Conservation (phyloP, 2,797 vertebrate genomes). For the Onychomys torridus region DNA sequence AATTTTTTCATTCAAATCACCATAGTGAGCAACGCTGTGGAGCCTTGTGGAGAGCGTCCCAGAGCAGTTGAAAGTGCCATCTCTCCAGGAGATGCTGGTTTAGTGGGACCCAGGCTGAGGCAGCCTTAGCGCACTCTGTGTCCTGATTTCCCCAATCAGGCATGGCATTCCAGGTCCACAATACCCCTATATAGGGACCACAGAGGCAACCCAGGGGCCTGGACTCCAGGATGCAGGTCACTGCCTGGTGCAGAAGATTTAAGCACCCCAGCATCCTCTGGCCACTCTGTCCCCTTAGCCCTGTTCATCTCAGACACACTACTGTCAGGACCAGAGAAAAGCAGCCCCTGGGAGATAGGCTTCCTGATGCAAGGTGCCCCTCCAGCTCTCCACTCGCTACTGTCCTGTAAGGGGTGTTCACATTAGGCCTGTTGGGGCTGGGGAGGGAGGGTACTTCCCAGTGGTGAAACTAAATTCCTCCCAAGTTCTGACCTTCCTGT, state of each 20-base stretch:
- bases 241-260: background rate
- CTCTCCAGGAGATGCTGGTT: background rate
- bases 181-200: background rate
- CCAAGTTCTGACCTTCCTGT: background rate
- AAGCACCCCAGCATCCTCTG: background rate
- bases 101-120: background rate
- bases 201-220: background rate
- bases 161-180: background rate
- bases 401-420: background rate
- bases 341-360: background rate
- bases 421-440: background rate
- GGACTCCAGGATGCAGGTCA: background rate
- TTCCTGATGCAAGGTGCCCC: background rate
- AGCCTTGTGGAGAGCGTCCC: background rate
- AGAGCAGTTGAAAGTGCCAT: background rate
- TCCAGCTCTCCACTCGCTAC: background rate
- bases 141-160: background rate
- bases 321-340: background rate
- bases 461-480: background rate
- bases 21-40: background rate
- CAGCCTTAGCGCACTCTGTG: background rate
- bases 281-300: too few species aligned
- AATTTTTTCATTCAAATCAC: background rate
- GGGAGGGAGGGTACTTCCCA: background rate
- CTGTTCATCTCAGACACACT: background rate